A percentile compares a stretch with the other conserved stretches of the same genome.
Conservation (phyloP, 2,797 vertebrate genomes). For the Pangasius djambal region DNA sequence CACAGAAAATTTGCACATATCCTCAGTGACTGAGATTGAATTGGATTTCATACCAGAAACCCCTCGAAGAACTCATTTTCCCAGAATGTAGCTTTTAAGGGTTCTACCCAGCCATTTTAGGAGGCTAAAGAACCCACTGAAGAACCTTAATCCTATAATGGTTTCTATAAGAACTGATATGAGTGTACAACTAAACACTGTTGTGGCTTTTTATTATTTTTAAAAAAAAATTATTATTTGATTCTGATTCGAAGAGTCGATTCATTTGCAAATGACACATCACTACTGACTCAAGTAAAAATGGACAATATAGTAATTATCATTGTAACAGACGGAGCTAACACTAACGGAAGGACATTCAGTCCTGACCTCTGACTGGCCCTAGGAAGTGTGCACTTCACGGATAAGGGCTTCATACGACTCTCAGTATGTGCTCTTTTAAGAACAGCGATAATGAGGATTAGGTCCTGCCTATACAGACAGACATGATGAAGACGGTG, state of each 20-base stretch:
- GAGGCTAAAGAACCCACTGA: too few species aligned
- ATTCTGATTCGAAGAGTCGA: not conserved
- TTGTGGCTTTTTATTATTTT: too few species aligned
- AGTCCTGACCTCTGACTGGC: not conserved
- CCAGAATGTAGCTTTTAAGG: not conserved
- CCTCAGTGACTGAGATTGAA: not conserved
- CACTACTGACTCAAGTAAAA: not conserved
- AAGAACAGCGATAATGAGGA: constrained; percentile 5
- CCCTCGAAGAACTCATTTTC: not conserved
- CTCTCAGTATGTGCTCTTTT: constrained; percentile 1
- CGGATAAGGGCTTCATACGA: not conserved
- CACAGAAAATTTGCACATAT: not conserved
- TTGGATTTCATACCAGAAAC: not conserved
- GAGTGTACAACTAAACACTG: not conserved
- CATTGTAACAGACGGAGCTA: not conserved
- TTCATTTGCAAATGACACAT: not conserved
- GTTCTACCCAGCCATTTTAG: too few species aligned
- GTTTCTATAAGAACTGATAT: not conserved
- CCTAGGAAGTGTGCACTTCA: constrained; percentile 6
- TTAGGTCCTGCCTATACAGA: not conserved
- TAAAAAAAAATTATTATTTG: too few species aligned
- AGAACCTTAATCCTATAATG: not conserved
- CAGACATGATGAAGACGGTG: not conserved
- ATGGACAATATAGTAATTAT: not conserved
- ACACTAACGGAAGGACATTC: not conserved